Base-by-base conservation (phyloP, 2,888 invertebrate species). In the Apomyelois bistriatella region DNA sequence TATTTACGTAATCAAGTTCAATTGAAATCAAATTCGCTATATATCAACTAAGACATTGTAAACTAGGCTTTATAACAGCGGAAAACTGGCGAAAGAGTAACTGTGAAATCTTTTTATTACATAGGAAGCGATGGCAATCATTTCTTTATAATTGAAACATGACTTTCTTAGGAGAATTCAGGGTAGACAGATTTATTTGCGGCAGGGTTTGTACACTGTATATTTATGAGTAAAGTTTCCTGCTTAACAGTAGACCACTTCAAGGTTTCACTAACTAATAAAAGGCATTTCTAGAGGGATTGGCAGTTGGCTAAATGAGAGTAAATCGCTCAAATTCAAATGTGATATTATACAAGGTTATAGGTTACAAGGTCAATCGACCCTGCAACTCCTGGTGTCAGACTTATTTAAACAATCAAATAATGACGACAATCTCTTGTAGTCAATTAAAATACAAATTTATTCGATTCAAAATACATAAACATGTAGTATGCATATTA, bases 81-180 rank as follows among this genome's bases (percentile, higher is more conserved):
- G 46, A 46, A 46, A 46, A 46, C 32, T 46, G 46, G 32, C 16
- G 16, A 32, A 46, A 46, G 43, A 36, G 43, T 16, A 15, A 37
- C 52, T 52, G 36, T 43, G 37, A 52, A 52, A 52, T 52, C 35
- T 36, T 52, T 52, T 36, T 52, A 52, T 52, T 52, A 52, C 15
- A 52, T 52, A 52, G 52, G 52, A 52, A 52, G 43, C 13, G 43
- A 43, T 37, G 12, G 35, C 28, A 42, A 38, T 42, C 12, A 37
- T 43, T 52, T 43, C 36, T 52, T 37, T 43, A 17, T 52, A 52
- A 52, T 52, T 43, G 52, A 52, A 52, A 36, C 43, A 52, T 32
- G 43, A 15, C 9, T 51, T 51, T 35, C 5, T 51, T n/a, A n/a
- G 5, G 40, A 17, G 42, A 32, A 1, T 46, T 30, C 8, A 8